Conservation (phyloP, 2,797 vertebrate genomes). For the Cuculus canorus region DNA sequence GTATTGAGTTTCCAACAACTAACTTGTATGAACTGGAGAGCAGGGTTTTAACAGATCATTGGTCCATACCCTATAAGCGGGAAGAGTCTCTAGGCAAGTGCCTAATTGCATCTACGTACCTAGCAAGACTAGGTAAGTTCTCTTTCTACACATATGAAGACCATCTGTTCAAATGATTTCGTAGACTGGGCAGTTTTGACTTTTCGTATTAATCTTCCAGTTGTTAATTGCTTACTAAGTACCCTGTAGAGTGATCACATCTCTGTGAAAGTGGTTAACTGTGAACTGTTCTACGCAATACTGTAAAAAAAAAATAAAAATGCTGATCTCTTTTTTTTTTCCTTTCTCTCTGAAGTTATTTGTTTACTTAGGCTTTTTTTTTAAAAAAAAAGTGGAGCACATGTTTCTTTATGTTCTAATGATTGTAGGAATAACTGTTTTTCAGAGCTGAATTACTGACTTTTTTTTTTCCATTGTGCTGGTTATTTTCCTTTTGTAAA, state of each 20-base stretch:
- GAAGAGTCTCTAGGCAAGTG: slow-evolving; percentile 98
- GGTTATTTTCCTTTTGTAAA: slow-evolving; percentile 17
- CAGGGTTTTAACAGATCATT: slow-evolving; percentile 97
- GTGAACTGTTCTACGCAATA: background rate
- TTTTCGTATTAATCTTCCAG: background rate
- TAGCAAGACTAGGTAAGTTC: slow-evolving; percentile 91
- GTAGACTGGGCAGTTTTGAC: background rate
- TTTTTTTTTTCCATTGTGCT: background rate
- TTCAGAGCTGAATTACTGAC: slow-evolving; percentile 29
- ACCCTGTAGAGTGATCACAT: background rate
- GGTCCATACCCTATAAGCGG: slow-evolving; percentile 98
- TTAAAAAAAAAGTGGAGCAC: background rate
- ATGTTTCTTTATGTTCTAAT: slow-evolving; percentile 17
- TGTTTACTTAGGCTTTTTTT: background rate
- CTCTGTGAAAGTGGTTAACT: background rate
- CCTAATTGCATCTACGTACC: slow-evolving; percentile 93
- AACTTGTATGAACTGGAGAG: slow-evolving; percentile 98
- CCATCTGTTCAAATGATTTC: background rate
- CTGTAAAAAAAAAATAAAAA: background rate
- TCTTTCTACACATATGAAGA: background rate
- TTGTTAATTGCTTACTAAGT: background rate
- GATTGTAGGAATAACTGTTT: slow-evolving; percentile 16
- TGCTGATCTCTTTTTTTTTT: background rate
- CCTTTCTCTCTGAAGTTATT: background rate
- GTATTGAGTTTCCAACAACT: slow-evolving; percentile 98